Conservation (phyloP, 2,113 vertebrate species). For the Rhizomys pruinosus region DNA sequence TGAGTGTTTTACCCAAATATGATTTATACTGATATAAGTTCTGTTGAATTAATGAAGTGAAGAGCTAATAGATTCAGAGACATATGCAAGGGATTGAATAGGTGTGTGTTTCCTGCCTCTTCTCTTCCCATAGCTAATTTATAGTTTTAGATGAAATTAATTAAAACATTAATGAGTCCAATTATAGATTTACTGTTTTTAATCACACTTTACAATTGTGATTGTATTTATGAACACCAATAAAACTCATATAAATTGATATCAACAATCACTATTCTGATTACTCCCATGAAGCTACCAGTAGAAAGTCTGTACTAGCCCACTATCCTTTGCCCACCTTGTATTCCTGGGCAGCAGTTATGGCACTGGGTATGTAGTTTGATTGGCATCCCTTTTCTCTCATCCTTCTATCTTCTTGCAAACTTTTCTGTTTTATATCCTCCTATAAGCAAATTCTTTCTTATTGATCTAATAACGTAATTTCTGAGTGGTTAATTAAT, state of each 20-base stretch:
- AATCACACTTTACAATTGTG: constrained; percentile 39
- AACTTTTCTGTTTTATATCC: not conserved
- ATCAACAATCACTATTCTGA: not conserved
- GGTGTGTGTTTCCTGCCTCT: not conserved
- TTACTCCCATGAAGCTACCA: not conserved
- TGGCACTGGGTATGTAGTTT: not conserved
- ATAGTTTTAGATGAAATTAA: constrained; percentile 39
- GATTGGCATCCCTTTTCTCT: not conserved
- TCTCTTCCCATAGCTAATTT: not conserved
- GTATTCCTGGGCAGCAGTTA: not conserved
- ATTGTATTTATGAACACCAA: constrained; percentile 33
- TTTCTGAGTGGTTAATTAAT: constrained; percentile 45
- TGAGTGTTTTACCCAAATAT: not conserved
- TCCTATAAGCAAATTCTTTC: constrained; percentile 4
- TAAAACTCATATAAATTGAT: constrained; percentile 49
- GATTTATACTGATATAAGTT: not conserved
- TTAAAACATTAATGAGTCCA: constrained; percentile 47
- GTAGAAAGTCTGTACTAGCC: not conserved
- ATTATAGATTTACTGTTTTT: constrained; percentile 49
- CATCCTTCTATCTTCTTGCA: not conserved
- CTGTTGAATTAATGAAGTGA: not conserved
- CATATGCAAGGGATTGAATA: not conserved
- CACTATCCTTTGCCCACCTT: not conserved
- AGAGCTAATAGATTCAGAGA: not conserved
- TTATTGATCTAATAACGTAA: constrained; percentile 49